Evolutionary conservation across 2,113 vertebrate species (phyloP).

Genomic region (Phocoena sinus): DNA sequence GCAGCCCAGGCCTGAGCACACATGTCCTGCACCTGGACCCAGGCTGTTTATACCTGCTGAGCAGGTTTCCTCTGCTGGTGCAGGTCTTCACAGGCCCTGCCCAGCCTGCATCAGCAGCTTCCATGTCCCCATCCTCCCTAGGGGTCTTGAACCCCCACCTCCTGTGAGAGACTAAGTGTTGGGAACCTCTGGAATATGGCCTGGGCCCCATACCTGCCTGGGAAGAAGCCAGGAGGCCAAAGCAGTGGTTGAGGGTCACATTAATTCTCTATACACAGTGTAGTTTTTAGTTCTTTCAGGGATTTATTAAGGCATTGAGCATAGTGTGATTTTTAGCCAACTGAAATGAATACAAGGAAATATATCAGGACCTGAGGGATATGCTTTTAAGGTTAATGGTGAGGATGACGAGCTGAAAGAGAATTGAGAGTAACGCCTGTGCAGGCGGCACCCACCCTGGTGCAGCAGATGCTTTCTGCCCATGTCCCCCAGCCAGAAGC

Average conservation of each 20-base stretch:
- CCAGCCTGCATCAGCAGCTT: not conserved
- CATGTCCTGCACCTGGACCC: not conserved
- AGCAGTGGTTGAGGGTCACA: not conserved
- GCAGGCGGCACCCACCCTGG: not conserved
- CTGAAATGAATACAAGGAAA: slow-evolving; percentile 8
- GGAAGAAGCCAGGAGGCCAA: not conserved
- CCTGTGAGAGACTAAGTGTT: not conserved
- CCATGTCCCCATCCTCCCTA: not conserved
- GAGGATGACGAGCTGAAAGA: not conserved
- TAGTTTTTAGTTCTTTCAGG: not conserved
- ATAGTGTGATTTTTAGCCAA: slow-evolving; percentile 37
- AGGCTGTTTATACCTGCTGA: not conserved
- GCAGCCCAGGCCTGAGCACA: not conserved
- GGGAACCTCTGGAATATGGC: not conserved
- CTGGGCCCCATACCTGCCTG: not conserved
- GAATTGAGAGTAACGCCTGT: not conserved
- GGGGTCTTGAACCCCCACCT: not conserved
- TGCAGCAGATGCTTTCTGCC: not conserved
- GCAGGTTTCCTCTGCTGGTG: no score
- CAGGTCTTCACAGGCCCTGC: not conserved
- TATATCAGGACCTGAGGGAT: slow-evolving; percentile 3
- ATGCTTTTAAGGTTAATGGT: not conserved
- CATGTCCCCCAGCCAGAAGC: not conserved
- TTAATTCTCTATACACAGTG: not conserved
- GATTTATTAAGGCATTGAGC: slow-evolving; percentile 67